Evolutionary conservation across 2,113 vertebrate genomes (phyloP).

Genomic region (Silurus meridionalis): DNA sequence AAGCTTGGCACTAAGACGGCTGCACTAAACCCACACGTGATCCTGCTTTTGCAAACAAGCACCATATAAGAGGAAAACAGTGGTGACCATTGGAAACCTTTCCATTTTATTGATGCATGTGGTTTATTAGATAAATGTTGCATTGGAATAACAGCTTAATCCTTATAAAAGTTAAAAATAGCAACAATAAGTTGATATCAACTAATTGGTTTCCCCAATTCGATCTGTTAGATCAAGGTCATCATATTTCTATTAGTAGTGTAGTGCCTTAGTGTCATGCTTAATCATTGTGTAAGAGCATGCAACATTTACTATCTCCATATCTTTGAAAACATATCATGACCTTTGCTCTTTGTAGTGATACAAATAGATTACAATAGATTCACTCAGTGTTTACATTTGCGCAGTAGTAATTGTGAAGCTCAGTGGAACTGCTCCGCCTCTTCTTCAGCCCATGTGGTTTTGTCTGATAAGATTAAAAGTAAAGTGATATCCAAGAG

Average conservation of each 20-base stretch:
- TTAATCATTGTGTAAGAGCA: constrained; percentile 29
- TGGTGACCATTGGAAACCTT: neutral
- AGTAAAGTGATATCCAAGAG: neutral
- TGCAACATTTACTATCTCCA: neutral
- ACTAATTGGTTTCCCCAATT: constrained; percentile 49
- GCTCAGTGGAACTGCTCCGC: neutral
- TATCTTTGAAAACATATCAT: constrained; percentile 22
- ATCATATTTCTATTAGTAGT: constrained; percentile 60
- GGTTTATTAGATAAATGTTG: neutral
- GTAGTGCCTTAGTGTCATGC: constrained; percentile 59
- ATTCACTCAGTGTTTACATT: constrained; percentile 16
- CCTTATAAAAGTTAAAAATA: neutral
- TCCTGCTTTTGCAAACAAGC: constrained; percentile 42
- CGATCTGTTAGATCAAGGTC: constrained; percentile 49
- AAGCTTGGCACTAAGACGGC: neutral
- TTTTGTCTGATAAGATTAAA: constrained; percentile 16
- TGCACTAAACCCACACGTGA: constrained; percentile 68
- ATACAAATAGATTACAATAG: constrained; percentile 4
- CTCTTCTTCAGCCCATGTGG: neutral
- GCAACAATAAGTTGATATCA: constrained; percentile 41
- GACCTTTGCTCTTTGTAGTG: neutral
- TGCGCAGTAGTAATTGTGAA: constrained; percentile 3
- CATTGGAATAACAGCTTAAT: neutral
- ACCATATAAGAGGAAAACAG: neutral
- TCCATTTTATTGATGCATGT: neutral